phyloP scores from a whole-genome alignment of 1,140 invertebrate species.

The Phenacoccus solenopsis region DNA sequence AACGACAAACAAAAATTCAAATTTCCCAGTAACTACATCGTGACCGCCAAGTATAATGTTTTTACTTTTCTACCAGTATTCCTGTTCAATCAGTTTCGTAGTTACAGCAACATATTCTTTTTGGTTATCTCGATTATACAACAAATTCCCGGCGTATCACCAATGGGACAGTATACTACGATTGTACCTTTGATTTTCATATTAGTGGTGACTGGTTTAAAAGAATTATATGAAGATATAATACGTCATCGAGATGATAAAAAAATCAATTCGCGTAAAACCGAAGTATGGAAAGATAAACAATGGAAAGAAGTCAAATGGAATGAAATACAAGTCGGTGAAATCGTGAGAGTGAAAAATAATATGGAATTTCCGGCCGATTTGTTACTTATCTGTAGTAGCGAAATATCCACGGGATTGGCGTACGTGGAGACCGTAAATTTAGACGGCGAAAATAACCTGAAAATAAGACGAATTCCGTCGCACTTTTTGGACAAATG shows the following conservation, averaged over 20 bases:
- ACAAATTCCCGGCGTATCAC: conserved; percentile 93
- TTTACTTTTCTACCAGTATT: not conserved
- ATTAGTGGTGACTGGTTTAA: conserved; percentile 77
- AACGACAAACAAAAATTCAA: not conserved
- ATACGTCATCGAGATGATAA: conserved; percentile 42
- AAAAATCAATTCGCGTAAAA: conserved; percentile 36
- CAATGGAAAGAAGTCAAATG: conserved; percentile 61
- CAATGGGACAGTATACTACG: conserved; percentile 89
- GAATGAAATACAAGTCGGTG: conserved; percentile 66
- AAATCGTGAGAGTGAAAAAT: conserved; percentile 76
- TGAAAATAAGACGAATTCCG: conserved; percentile 89
- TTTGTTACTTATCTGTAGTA: conserved; percentile 72
- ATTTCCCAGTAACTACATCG: not conserved
- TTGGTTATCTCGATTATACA: conserved; percentile 34
- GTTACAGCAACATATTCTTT: conserved; percentile 5
- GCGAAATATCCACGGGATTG: conserved; percentile 64
- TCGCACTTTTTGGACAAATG: conserved; percentile 27
- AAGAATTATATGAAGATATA: conserved; percentile 87
- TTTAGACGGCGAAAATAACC: conserved; percentile 96
- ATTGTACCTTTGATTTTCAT: conserved; percentile 86
- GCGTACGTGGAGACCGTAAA: conserved; percentile 97
- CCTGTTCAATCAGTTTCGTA: not conserved
- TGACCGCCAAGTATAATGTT: not conserved
- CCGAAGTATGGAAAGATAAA: conserved; percentile 59
- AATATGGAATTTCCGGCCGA: conserved; percentile 91